Conservation (phyloP, 2,113 vertebrate species). For the Centropus unirufus region DNA sequence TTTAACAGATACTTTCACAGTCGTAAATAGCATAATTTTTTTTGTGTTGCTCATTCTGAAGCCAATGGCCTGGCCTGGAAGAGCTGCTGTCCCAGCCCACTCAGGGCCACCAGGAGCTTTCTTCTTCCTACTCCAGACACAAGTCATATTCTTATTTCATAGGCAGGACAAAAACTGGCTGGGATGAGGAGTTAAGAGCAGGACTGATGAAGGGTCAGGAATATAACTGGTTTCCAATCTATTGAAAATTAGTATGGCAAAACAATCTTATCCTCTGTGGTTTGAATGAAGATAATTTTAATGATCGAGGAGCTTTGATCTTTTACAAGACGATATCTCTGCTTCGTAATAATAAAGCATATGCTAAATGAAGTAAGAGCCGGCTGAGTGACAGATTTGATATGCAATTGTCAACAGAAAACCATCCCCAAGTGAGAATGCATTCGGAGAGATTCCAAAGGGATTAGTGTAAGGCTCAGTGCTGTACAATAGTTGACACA, state of each 20-base stretch:
- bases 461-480: not conserved
- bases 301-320: slow-evolving; percentile 15
- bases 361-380: slow-evolving; percentile 42
- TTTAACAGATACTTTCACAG: not conserved
- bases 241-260: not conserved
- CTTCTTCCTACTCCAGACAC: not conserved
- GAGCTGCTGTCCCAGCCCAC: not conserved
- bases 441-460: slow-evolving; percentile 18
- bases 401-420: slow-evolving; percentile 51
- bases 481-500: not conserved
- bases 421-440: not conserved
- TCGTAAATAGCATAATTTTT: not conserved
- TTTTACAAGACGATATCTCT: not conserved
- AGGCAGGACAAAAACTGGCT: not conserved
- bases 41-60: not conserved
- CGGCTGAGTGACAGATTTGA: slow-evolving; percentile 46
- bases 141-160: not conserved
- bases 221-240: not conserved
- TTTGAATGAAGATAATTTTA: slow-evolving; percentile 23
- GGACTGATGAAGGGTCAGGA: not conserved
- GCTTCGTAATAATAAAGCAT: slow-evolving; percentile 24
- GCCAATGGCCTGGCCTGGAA: not conserved
- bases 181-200: not conserved
- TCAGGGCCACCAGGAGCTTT: not conserved
- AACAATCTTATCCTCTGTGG: not conserved